Evolutionary conservation across 2,797 vertebrate species (phyloP), one percentile per base, ranked within the genome.

Genomic region (Sternotherus odoratus): DNA sequence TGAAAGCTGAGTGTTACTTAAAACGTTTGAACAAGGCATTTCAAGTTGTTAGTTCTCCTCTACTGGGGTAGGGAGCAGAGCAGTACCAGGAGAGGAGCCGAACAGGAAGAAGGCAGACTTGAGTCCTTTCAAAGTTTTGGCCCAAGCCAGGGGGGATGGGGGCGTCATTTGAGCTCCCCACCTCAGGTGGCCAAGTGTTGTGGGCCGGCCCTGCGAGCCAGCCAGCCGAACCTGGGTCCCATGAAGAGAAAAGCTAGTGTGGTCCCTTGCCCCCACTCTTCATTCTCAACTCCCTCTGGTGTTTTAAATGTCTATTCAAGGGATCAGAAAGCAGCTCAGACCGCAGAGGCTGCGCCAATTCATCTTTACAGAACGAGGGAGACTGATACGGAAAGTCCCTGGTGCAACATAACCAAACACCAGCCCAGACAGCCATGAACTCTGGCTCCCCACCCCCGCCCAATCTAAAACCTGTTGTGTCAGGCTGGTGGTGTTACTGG

Each of bases 401-500:
- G 36, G 43, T 5, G 48, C 2, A 2, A 12, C 6, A 4, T 83
- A 51, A 23, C n/a, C 28, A 12, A 4, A 43, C 66, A n/a, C 8
- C 50, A 49, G 51, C 49, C 51, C 8, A 1, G 36, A 26, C 24
- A 39, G 39, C 24, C 92, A 0, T 1, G 30, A 66, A 4, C 93
- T 56, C 5, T 0, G 51, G 3, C 24, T 50, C 82, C n/a, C 56
- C 39, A n/a, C 48, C 16, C 66, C 50, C 81, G 51, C 63, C 81
- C n/a, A 87, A 30, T 89, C 80, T 5, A 87, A 92, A 91, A 66
- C 85, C 1, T 87, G 95, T 79, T 11, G 89, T 88, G 90, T 94
- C 90, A 80, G 96, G 93, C 77, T 21, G 77, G 23, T 48, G 93
- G 39, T 56, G 95, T 92, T 94, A 89, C 86, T 23, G 94, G 93